Base-by-base conservation (phyloP, 2,797 vertebrate genomes). In the Stomatorhinus walkeri region DNA sequence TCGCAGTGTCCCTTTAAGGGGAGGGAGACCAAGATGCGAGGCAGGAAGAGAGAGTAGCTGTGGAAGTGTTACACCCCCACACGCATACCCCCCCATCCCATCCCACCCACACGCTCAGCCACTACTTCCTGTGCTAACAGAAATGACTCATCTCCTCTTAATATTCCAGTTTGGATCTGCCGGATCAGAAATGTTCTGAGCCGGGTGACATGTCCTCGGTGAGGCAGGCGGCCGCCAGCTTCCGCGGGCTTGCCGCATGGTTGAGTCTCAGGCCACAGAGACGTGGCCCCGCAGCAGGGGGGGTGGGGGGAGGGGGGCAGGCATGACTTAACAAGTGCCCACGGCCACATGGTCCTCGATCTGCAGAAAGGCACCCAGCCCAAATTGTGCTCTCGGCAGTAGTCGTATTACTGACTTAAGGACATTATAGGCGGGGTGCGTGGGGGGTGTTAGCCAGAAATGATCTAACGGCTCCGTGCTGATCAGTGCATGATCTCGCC, bases 111-210 rank as follows among this genome's bases (percentile, higher is more conserved):
- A 49, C 61, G 19, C 68, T 87, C 72, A 40, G 88, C 59, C 51
- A 22, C 61, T 91, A 93, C 94, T 93, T 94, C 93, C 93, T 94
- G 93, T 94, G 93, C 93, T 93, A 95, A 94, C 93, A 94, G 92
- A 91, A 94, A 94, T 95, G 94, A 95, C 94, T 96, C 94, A 95
- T 94, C 92, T 94, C 91, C 92, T 92, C 94, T 94, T 93, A 92
- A 91, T 92, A 91, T 93, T 93, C 88, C 88, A 90, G 92, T 92
- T 91, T 91, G 89, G 89, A 91, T 94, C 90, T 88, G 84, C 24
- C 46, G 61, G 84, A 89, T 89, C 88, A 88, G 51, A 88, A 76
- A 32, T 51, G 87, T 89, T 87, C 79, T 49, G 40, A 81, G 64
- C 52, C 52, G 43, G 49, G 43, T 85, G 88, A 85, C 59, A 48